phyloP scores from a whole-genome alignment of 2,888 invertebrate genomes.

The Imbricaverruca yamaguchii region DNA sequence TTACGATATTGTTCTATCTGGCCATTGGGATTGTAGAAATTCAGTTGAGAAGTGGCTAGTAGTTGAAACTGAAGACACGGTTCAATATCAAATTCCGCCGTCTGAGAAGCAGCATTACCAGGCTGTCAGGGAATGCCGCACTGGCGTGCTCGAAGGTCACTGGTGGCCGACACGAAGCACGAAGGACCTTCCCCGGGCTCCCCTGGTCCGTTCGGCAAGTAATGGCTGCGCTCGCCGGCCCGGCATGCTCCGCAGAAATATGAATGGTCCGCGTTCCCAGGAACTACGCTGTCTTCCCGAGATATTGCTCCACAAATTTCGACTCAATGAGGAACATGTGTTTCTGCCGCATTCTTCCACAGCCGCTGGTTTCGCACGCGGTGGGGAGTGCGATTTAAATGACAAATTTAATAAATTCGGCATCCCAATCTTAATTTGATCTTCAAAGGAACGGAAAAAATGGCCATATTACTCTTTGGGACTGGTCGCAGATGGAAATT shows the following conservation, averaged over 20 bases:
- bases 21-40: too few species aligned
- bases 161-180: too few species aligned
- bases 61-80: too few species aligned
- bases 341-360: not conserved
- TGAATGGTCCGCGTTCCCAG: not conserved
- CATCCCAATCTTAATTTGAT: constrained; percentile 7
- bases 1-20: too few species aligned
- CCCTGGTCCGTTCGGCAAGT: too few species aligned
- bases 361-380: not conserved
- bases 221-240: too few species aligned
- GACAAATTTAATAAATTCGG: constrained; percentile 10
- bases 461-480: constrained; percentile 15
- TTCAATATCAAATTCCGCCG: too few species aligned
- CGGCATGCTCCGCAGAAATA: not conserved
- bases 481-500: constrained; percentile 17
- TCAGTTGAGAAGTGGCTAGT: too few species aligned
- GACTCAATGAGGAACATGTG: not conserved
- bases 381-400: not conserved
- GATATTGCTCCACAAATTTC: not conserved
- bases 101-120: too few species aligned
- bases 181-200: too few species aligned
- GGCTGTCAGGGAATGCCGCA: too few species aligned
- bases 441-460: not conserved
- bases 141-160: too few species aligned
- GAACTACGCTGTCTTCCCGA: not conserved